Base-by-base conservation (phyloP, 2,888 invertebrate genomes). In the Mesoligia furuncula region DNA sequence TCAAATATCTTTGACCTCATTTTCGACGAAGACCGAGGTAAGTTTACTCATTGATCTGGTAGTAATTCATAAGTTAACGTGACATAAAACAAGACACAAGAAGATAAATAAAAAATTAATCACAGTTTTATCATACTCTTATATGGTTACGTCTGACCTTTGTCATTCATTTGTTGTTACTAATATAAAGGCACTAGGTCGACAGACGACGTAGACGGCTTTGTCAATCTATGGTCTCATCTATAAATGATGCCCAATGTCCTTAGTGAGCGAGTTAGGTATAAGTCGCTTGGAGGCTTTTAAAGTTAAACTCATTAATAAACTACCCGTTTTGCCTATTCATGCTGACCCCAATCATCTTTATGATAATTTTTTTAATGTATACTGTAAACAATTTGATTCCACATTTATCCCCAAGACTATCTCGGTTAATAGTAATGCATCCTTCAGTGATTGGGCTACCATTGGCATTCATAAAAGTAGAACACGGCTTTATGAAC, bases 71-170 rank as follows among this genome's bases (percentile, higher is more conserved):
- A 4, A n/a, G 9, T 39, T 39, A n/a, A 51, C 54, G 27, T 62
- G 51, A 61, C 72, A 66, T 48, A 77, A 66, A 70, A 48, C n/a
- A 73, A 73, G 68, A 36, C 39, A 69, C 27, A 31, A 27, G 31
- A 57, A 7, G n/a, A 39, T 62, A 64, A n/a, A 73, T 57, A 71
- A 72, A 79, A 65, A 73, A 67, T 80, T 73, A 84, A 84, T 80
- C 81, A 83, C 70, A 65, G 71, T 71, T 75, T 80, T 80, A 80
- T 84, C 85, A 42, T 27, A 24, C 20, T 59, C 51, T 39, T 65
- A 65, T 54, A 72, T 4, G 54, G 61, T 42, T 48, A 64, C 20
- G 61, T n/a, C n/a, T 73, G 75, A 84, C 80, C 84, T 84, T 75
- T 84, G 83, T 42, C 61, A 36, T 61, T n/a, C 24, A 54, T 62